phyloP scores from a whole-genome alignment of 2,797 vertebrate species.

The Vespertilio murinus region DNA sequence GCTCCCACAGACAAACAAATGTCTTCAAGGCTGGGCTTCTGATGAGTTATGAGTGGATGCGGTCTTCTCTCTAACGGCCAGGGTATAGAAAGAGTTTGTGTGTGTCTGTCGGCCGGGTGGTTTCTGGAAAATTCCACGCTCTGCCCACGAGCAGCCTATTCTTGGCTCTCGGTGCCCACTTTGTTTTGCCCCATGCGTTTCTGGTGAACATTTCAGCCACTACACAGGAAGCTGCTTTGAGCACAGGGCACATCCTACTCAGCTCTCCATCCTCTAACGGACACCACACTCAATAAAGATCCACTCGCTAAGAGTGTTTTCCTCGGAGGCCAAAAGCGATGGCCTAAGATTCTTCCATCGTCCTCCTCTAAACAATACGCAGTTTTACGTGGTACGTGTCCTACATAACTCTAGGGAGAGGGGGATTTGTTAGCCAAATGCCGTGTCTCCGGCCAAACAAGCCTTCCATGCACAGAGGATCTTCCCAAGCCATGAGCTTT shows the following conservation, averaged over 20 bases:
- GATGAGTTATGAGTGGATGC: not conserved
- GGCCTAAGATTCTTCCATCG: not conserved
- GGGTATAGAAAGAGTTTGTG: constrained; percentile 21
- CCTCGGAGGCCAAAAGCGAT: not conserved
- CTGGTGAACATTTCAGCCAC: constrained; percentile 8
- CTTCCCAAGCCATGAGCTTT: not conserved
- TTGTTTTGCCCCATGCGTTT: constrained; percentile 22
- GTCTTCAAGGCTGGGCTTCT: not conserved
- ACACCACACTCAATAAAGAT: not conserved
- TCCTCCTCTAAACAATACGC: not conserved
- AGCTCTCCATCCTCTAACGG: not conserved
- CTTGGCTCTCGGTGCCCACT: constrained; percentile 17
- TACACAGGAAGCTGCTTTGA: not conserved
- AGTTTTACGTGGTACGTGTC: not conserved
- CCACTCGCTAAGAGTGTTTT: not conserved
- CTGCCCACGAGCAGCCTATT: constrained; percentile 58
- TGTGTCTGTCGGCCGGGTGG: not conserved
- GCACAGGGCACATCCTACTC: not conserved
- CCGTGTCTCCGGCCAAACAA: not conserved
- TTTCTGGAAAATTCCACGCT: constrained; percentile 61
- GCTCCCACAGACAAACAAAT: constrained; percentile 25
- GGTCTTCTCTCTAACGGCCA: not conserved
- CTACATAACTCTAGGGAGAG: not conserved
- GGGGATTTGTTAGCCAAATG: not conserved
- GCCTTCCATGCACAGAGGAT: not conserved